Evolutionary conservation across 2,797 vertebrate genomes (phyloP).

Genomic region (Tiaroga cobitis): DNA sequence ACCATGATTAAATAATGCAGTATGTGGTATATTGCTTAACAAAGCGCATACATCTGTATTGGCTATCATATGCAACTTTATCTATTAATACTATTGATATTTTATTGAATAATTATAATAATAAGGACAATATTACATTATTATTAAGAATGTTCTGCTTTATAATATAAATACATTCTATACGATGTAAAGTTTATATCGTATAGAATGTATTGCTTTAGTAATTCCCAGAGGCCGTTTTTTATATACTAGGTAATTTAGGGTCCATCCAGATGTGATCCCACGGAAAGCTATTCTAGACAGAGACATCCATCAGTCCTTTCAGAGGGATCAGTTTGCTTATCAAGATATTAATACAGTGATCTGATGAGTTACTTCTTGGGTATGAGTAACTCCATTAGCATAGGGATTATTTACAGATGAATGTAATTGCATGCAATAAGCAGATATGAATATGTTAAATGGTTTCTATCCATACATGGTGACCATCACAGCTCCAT

Average conservation of each 20-base stretch:
- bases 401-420: background rate
- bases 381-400: conserved; percentile 7
- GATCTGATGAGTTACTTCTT: background rate
- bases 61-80: conserved; percentile 70
- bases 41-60: conserved; percentile 61
- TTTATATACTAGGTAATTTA: background rate
- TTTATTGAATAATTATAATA: conserved; percentile 64
- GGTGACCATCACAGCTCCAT: background rate
- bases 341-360: conserved; percentile 1
- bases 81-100: conserved; percentile 61
- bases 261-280: background rate
- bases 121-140: background rate
- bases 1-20: background rate
- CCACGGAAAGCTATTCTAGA: background rate
- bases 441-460: background rate
- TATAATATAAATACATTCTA: background rate
- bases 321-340: background rate
- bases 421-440: conserved; percentile 18
- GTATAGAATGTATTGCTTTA: conserved; percentile 69
- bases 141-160: conserved; percentile 62
- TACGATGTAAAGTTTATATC: conserved; percentile 24
- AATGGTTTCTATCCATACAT: background rate
- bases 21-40: background rate
- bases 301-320: background rate
- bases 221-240: conserved; percentile 1